Evolutionary conservation across 1,140 invertebrate genomes (phyloP).

Genomic region (Aphaenogaster ashmeadi): DNA sequence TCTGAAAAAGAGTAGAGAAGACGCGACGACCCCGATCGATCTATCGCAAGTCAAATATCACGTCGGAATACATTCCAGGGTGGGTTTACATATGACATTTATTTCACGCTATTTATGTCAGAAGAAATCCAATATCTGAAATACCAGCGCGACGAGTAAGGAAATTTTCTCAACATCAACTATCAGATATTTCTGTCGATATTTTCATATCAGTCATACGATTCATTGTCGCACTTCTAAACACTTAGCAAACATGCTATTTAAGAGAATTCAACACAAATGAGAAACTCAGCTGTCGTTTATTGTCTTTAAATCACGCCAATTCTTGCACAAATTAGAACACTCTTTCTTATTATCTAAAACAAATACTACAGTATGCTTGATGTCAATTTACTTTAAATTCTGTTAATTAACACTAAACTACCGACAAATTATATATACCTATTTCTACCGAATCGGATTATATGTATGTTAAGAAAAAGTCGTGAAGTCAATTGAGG

Average conservation of each 20-base stretch:
- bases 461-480: too few species aligned
- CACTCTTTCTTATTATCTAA: not conserved
- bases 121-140: slow-evolving; percentile 52
- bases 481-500: too few species aligned
- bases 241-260: not conserved
- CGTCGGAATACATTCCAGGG: slow-evolving; percentile 55
- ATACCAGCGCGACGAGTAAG: slow-evolving; percentile 17
- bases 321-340: not conserved
- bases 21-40: slow-evolving; percentile 40
- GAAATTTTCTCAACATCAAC: slow-evolving; percentile 29
- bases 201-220: slow-evolving; percentile 22
- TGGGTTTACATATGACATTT: slow-evolving; percentile 56
- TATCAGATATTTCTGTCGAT: slow-evolving; percentile 38
- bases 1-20: slow-evolving; percentile 25
- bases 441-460: too few species aligned
- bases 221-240: slow-evolving; percentile 2
- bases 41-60: slow-evolving; percentile 62
- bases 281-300: not conserved
- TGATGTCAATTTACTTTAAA: not conserved
- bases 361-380: not conserved
- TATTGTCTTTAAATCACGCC: not conserved
- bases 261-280: not conserved
- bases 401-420: not conserved
- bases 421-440: too few species aligned
- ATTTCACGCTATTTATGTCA: slow-evolving; percentile 63